phyloP scores from a whole-genome alignment of 2,797 vertebrate genomes.

The Galagoides demidoff region DNA sequence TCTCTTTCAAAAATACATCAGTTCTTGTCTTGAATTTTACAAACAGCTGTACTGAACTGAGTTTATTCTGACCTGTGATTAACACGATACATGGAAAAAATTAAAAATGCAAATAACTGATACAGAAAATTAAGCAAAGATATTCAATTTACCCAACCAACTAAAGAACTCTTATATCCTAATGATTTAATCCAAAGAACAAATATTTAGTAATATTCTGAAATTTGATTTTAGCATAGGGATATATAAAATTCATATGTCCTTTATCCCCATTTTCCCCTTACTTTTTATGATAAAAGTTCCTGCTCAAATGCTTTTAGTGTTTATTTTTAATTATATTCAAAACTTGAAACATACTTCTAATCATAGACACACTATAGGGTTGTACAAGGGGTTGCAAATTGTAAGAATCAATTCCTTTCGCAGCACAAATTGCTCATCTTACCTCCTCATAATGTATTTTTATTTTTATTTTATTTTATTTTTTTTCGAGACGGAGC shows the following conservation, averaged over 20 bases:
- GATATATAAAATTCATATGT: background rate
- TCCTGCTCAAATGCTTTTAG: background rate
- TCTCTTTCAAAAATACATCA: background rate
- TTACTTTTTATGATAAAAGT: background rate
- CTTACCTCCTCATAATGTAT: background rate
- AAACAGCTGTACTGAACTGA: constrained; percentile 50
- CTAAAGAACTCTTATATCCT: background rate
- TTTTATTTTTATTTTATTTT: no score
- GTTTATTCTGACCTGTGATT: constrained; percentile 68
- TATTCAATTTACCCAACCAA: background rate
- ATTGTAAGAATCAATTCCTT: background rate
- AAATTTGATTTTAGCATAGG: constrained; percentile 23
- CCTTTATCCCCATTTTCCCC: background rate
- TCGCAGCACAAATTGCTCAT: background rate
- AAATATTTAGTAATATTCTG: constrained; percentile 45
- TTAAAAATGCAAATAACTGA: constrained; percentile 59
- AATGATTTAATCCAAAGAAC: constrained; percentile 37
- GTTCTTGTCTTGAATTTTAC: constrained; percentile 69
- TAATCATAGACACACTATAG: background rate
- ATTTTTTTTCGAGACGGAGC: no score
- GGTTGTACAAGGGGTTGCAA: background rate
- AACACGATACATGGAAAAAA: constrained; percentile 59
- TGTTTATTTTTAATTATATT: constrained; percentile 35
- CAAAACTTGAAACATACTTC: background rate
- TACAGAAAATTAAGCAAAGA: constrained; percentile 44